These are phyloP conservation scores for Leuciscus idus DNA, from an alignment of 2,113 vertebrate species.

Conservation along the genomic window DNA sequence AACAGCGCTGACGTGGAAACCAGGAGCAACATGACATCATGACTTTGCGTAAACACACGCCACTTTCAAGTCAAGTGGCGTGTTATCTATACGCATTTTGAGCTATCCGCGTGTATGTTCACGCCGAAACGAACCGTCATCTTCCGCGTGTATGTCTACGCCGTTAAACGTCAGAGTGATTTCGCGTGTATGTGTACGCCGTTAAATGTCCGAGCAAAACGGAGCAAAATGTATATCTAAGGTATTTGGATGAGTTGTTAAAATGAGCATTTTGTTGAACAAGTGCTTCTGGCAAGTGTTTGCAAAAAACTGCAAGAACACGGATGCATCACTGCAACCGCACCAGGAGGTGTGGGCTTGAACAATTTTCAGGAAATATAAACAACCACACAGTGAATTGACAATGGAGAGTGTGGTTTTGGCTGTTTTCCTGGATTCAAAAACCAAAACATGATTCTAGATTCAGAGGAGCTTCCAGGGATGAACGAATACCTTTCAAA, in stretches of 20 bases:
- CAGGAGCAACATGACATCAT: no score
- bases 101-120: no score
- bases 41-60: no score
- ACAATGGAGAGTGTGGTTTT: background rate
- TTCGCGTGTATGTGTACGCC: no score
- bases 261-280: constrained; percentile 49
- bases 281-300: constrained; percentile 33
- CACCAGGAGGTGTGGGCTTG: background rate
- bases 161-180: no score
- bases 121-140: no score
- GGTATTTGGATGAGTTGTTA: constrained; percentile 40
- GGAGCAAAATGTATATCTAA: no score
- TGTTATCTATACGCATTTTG: no score
- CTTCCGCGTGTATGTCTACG: no score
- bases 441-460: background rate
- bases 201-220: no score
- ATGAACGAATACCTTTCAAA: background rate
- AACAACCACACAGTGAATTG: constrained; percentile 20
- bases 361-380: background rate
- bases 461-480: background rate
- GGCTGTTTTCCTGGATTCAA: background rate
- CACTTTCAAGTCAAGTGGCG: no score
- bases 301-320: constrained; percentile 36
- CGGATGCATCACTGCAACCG: constrained; percentile 14
- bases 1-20: no score